Conservation (phyloP, 2,888 invertebrate genomes). For the Alloplasta piceator region DNA sequence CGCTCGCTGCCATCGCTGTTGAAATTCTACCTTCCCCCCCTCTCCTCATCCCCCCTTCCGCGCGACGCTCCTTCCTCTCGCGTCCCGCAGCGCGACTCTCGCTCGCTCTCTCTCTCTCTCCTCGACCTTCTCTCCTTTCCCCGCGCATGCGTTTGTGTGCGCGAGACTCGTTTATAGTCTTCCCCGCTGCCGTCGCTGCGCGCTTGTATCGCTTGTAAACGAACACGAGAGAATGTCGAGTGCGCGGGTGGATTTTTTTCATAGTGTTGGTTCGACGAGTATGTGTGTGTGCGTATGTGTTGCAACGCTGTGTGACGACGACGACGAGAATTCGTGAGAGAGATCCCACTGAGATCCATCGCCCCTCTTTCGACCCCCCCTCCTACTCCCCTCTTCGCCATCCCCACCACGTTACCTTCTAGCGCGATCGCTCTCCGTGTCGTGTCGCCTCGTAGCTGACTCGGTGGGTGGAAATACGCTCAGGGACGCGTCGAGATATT, state of each 20-base stretch:
- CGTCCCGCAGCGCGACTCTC: too few relatives aligned
- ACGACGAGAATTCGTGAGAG: slow-evolving; percentile 64
- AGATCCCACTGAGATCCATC: too few relatives aligned
- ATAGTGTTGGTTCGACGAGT: slow-evolving; percentile 2
- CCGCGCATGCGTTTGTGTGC: slow-evolving; percentile 31
- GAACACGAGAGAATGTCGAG: slow-evolving; percentile 45
- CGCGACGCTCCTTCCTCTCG: not conserved
- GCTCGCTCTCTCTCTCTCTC: not conserved
- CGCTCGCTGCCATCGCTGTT: slow-evolving; percentile 64
- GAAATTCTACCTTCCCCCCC: slow-evolving; percentile 30
- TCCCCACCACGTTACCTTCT: slow-evolving; percentile 9
- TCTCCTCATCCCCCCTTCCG: slow-evolving; percentile 8
- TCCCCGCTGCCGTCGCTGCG: slow-evolving; percentile 24
- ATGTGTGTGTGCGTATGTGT: slow-evolving; percentile 17
- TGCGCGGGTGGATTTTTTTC: slow-evolving; percentile 57
- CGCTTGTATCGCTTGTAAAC: slow-evolving; percentile 48
- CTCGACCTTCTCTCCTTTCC: slow-evolving; percentile 24
- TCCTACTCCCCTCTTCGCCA: slow-evolving; percentile 29
- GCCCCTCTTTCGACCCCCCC: slow-evolving; percentile 47
- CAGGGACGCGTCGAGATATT: slow-evolving; percentile 53
- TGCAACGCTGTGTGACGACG: slow-evolving; percentile 52
- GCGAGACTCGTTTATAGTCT: slow-evolving; percentile 15
- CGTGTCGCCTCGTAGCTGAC: slow-evolving; percentile 32
- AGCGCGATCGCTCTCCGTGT: slow-evolving; percentile 49
- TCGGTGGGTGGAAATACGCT: slow-evolving; percentile 65